Percentiles rank a stretch among this genome's conserved stretches.
These are phyloP conservation scores for Gallinago nigripennis DNA, from an alignment of 2,797 vertebrate genomes.

Conservation along the genomic window DNA sequence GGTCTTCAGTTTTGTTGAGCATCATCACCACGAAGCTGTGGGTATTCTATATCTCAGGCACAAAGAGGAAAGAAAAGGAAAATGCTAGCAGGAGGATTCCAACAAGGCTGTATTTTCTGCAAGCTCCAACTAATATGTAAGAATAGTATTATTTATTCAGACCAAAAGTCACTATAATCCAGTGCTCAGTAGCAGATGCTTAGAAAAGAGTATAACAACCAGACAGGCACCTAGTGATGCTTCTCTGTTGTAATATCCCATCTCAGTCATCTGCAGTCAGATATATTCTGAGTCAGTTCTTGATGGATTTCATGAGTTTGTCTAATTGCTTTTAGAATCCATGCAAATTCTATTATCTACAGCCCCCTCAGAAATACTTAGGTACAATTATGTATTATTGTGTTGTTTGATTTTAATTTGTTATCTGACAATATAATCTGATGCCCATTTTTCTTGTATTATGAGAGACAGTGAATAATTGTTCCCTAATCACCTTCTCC, in stretches of 20 bases:
- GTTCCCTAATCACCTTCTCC: constrained; percentile 36
- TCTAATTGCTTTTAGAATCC: constrained; percentile 14
- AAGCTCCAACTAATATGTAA: neutral
- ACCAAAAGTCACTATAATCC: neutral
- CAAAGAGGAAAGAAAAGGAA: neutral
- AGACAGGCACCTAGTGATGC: neutral
- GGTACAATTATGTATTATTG: constrained; percentile 13
- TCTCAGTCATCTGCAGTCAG: neutral
- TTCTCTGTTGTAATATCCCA: neutral
- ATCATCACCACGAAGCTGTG: neutral
- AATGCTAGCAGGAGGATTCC: neutral
- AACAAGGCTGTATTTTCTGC: neutral
- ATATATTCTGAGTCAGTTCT: neutral
- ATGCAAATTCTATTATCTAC: constrained; percentile 26
- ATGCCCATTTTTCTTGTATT: neutral
- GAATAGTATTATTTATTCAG: neutral
- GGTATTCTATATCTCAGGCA: neutral
- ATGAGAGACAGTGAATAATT: constrained; percentile 35
- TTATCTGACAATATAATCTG: constrained; percentile 29
- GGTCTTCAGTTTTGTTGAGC: neutral
- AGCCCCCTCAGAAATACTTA: constrained; percentile 4
- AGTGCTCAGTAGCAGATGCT: neutral
- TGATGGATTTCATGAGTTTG: neutral
- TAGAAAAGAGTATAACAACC: neutral
- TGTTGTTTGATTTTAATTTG: constrained; percentile 45